Conservation (phyloP, 2,113 vertebrate genomes). For the Tenrec ecaudatus region DNA sequence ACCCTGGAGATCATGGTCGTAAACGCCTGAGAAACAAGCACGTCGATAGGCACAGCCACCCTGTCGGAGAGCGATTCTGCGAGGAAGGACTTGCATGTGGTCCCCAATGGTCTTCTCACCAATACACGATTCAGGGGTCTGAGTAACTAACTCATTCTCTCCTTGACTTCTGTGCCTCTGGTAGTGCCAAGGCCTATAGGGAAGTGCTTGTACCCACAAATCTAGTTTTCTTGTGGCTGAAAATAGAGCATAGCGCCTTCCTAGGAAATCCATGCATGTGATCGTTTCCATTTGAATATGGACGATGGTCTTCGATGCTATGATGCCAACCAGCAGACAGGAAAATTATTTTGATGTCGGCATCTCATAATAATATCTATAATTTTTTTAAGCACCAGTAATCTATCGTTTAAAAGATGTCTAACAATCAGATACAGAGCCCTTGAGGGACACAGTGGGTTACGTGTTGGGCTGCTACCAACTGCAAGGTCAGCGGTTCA, state of each 20-base stretch:
- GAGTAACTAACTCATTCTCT: not conserved
- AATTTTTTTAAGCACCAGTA: constrained; percentile 8
- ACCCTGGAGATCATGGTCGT: not conserved
- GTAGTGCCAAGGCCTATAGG: not conserved
- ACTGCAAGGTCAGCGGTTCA: no score
- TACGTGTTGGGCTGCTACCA: no score
- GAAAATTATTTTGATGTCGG: constrained; percentile 56
- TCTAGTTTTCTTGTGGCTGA: not conserved
- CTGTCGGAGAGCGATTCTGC: not conserved
- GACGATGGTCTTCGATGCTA: constrained; percentile 35
- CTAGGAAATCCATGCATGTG: not conserved
- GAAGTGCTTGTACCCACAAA: constrained; percentile 51
- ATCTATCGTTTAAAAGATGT: not conserved
- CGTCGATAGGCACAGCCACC: not conserved
- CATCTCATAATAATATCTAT: constrained; percentile 29
- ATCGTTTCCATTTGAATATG: constrained; percentile 21
- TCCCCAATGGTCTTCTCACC: not conserved
- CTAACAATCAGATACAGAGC: no score
- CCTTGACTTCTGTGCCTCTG: not conserved
- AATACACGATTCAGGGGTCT: not conserved
- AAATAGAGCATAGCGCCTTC: constrained; percentile 22
- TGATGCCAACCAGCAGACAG: constrained; percentile 37
- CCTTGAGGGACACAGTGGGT: no score
- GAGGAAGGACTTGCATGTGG: not conserved
- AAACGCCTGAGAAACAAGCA: not conserved